Percentiles rank a stretch among this genome's conserved stretches.
Conservation (phyloP, 2,113 vertebrate species). For the Glareola pratincola region DNA sequence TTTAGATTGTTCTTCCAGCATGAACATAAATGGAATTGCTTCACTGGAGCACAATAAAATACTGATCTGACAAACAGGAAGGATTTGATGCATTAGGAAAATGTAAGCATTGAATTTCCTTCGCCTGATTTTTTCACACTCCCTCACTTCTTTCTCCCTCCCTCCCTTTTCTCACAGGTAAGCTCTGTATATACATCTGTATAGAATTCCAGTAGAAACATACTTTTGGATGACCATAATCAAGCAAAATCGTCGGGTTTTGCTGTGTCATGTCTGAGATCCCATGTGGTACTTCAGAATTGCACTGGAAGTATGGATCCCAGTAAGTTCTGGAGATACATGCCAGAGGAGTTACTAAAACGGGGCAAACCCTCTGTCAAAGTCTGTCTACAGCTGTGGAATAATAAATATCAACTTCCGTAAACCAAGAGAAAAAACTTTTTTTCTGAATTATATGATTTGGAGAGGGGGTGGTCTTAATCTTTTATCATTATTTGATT, state of each 20-base stretch:
- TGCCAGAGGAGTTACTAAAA: slow-evolving; percentile 76
- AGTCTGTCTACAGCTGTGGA: neutral
- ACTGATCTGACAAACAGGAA: neutral
- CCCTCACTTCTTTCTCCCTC: neutral
- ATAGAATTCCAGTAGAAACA: slow-evolving; percentile 64
- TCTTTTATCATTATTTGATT: neutral
- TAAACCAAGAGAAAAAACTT: neutral
- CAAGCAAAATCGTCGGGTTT: slow-evolving; percentile 74
- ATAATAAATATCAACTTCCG: slow-evolving; percentile 55
- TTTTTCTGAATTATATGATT: neutral
- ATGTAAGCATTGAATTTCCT: neutral
- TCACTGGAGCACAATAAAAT: neutral
- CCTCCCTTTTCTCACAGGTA: neutral
- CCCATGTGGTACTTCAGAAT: slow-evolving; percentile 51
- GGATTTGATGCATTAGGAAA: neutral
- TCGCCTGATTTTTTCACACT: slow-evolving; percentile 3
- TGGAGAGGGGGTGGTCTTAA: neutral
- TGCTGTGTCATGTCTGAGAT: slow-evolving; percentile 68
- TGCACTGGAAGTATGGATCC: slow-evolving; percentile 52
- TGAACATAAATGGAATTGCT: neutral
- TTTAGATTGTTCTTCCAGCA: neutral
- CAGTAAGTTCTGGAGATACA: slow-evolving; percentile 63
- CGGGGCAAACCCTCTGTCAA: slow-evolving; percentile 67
- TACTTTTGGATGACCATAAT: slow-evolving; percentile 69
- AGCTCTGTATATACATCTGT: neutral